Conservation (phyloP, 2,888 invertebrate species). For the Watsonalla binaria region DNA sequence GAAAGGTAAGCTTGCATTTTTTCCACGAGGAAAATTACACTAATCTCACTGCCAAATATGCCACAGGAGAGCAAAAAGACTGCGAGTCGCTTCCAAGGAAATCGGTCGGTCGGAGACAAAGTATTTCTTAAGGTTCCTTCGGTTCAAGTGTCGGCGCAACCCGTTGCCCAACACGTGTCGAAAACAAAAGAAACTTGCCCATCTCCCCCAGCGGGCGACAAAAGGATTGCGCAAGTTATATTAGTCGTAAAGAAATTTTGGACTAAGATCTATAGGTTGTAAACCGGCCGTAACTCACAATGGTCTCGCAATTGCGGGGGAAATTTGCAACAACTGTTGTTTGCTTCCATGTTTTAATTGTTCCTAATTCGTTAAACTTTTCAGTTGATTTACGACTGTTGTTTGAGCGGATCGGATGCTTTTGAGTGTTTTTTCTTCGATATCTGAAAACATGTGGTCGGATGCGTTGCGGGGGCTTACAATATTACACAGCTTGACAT, state of each 20-base stretch:
- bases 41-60: constrained; percentile 39
- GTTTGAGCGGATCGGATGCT: constrained; percentile 52
- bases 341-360: constrained; percentile 75
- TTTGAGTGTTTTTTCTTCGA: constrained; percentile 38
- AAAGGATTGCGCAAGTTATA: constrained; percentile 77
- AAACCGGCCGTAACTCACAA: constrained; percentile 72
- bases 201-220: constrained; percentile 54
- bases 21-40: constrained; percentile 38
- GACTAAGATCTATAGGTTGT: constrained; percentile 75
- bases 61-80: constrained; percentile 43
- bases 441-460: constrained; percentile 40
- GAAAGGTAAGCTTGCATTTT: constrained; percentile 27
- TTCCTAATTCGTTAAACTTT: constrained; percentile 76
- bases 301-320: constrained; percentile 72
- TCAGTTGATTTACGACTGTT: constrained; percentile 68
- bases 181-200: constrained; percentile 73
- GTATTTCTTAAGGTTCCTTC: constrained; percentile 52
- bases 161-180: constrained; percentile 76
- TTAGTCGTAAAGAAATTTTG: constrained; percentile 74
- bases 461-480: constrained; percentile 41
- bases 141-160: constrained; percentile 70
- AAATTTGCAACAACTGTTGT: constrained; percentile 77
- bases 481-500: constrained; percentile 11
- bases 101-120: constrained; percentile 33
- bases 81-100: constrained; percentile 44